Evolutionary conservation across 2,113 vertebrate species (phyloP).

Genomic region (Vireo altiloquus): DNA sequence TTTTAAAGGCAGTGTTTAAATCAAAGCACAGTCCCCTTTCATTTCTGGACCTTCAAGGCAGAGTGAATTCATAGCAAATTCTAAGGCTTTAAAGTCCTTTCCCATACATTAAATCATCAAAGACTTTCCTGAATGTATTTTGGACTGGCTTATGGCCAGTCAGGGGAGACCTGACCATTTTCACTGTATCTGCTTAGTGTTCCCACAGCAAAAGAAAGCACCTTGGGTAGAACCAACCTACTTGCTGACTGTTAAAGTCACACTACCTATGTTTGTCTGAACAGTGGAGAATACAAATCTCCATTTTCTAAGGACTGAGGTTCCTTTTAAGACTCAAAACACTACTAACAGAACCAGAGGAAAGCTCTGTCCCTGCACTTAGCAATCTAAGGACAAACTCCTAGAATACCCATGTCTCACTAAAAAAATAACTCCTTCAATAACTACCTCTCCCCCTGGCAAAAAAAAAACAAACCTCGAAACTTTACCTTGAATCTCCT

Average conservation of each 20-base stretch:
- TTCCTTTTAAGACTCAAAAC: neutral
- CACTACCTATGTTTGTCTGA: neutral
- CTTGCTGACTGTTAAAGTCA: neutral
- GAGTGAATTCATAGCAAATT: constrained; percentile 32
- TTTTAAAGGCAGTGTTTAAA: constrained; percentile 11
- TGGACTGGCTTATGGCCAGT: neutral
- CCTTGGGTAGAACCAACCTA: neutral
- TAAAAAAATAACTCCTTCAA: neutral
- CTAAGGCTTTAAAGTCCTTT: constrained; percentile 44
- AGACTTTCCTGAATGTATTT: constrained; percentile 4
- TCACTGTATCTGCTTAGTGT: neutral
- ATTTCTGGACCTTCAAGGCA: constrained; percentile 42
- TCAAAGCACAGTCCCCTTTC: constrained; percentile 45
- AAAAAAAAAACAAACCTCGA: neutral
- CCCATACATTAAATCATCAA: constrained; percentile 36
- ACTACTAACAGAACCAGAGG: neutral
- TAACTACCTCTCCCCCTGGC: neutral
- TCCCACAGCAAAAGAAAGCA: neutral
- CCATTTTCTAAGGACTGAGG: neutral
- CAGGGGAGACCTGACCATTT: neutral
- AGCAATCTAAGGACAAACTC: neutral
- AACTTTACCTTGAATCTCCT: neutral
- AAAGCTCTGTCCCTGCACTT: neutral
- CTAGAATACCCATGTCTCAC: neutral
- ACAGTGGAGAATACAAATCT: neutral